Conservation (phyloP, 1,140 invertebrate genomes). For the Cryptotermes secundus region DNA sequence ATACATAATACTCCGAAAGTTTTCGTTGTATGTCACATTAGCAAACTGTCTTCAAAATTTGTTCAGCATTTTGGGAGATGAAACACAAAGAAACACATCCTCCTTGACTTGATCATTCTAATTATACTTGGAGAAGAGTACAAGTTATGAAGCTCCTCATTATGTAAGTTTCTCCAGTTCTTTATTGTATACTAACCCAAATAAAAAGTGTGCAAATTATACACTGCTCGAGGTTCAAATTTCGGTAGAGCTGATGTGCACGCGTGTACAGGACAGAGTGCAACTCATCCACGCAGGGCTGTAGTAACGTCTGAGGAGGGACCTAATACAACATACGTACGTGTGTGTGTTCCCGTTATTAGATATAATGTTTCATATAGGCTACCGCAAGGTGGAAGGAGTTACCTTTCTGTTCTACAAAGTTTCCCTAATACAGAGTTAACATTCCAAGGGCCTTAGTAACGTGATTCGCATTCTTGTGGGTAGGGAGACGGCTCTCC, state of each 20-base stretch:
- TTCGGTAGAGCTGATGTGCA: not conserved
- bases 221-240: not conserved
- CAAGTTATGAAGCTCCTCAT: no score
- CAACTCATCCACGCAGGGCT: not conserved
- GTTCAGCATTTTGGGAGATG: no score
- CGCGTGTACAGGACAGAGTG: not conserved
- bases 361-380: conserved; percentile 8
- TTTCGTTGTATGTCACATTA: no score
- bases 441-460: not conserved
- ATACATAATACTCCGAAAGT: no score
- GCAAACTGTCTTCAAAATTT: no score
- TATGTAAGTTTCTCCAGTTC: no score
- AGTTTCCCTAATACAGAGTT: not conserved
- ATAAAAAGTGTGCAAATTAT: not conserved
- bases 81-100: no score
- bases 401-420: not conserved
- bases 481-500: not conserved
- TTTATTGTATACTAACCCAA: not conserved
- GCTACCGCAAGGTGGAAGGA: not conserved
- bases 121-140: no score
- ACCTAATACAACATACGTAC: not conserved
- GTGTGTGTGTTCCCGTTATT: not conserved
- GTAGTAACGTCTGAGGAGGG: not conserved
- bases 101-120: no score
- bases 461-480: conserved; percentile 15